Conservation (phyloP, 2,113 vertebrate genomes). For the Numenius arquata region DNA sequence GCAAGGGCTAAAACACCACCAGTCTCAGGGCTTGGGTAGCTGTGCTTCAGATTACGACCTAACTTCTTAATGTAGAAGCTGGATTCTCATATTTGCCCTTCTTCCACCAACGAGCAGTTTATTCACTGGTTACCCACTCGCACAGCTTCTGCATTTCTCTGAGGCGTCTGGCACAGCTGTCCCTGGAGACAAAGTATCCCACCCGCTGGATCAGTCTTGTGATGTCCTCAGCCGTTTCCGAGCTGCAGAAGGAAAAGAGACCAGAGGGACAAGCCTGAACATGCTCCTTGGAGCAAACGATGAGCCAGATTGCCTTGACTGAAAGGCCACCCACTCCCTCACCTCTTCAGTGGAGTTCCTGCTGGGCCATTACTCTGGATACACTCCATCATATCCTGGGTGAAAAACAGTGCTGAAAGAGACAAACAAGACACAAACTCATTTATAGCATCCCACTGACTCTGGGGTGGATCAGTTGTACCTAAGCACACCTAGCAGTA, state of each 20-base stretch:
- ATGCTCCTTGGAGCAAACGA: not conserved
- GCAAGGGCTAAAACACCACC: not conserved
- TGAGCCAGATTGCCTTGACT: not conserved
- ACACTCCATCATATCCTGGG: not conserved
- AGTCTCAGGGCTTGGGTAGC: not conserved
- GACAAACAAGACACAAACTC: not conserved
- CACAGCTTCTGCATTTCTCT: not conserved
- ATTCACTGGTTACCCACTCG: not conserved
- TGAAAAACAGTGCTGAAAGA: not conserved
- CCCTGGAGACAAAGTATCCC: not conserved
- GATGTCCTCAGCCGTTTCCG: not conserved
- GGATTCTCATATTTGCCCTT: not conserved
- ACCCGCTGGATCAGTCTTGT: accelerated
- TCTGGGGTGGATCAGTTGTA: not conserved
- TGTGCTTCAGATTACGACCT: not conserved
- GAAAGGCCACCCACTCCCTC: not conserved
- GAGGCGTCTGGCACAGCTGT: not conserved
- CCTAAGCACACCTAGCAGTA: not conserved
- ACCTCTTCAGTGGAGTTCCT: not conserved
- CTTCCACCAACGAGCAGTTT: not conserved
- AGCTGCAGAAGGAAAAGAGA: not conserved
- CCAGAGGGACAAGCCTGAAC: not conserved
- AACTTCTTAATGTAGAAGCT: not conserved
- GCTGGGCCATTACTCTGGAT: not conserved
- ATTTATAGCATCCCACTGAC: not conserved